Evolutionary conservation across 2,797 vertebrate genomes (phyloP).

Genomic region (Mycteria americana): DNA sequence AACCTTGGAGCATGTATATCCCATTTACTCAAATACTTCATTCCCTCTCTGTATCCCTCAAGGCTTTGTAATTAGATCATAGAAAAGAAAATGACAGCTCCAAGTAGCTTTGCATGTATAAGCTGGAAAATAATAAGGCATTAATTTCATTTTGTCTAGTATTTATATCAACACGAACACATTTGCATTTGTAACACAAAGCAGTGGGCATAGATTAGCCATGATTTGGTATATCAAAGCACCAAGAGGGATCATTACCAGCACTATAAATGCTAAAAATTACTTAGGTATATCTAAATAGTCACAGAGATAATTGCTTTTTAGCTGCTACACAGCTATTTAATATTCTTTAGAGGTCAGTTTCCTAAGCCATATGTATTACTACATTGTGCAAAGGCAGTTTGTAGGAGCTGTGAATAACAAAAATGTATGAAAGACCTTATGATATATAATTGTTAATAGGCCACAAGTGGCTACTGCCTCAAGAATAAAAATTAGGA

Average conservation of each 20-base stretch:
- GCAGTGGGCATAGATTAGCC: not conserved
- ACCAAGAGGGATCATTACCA: slow-evolving; percentile 12
- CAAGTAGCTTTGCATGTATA: slow-evolving; percentile 30
- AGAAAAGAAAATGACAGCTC: slow-evolving; percentile 35
- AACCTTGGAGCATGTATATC: not conserved
- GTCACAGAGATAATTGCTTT: slow-evolving; percentile 51
- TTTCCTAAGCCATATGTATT: slow-evolving; percentile 19
- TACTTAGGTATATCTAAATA: slow-evolving; percentile 29
- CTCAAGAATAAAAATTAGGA: slow-evolving; percentile 60
- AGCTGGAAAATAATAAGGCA: slow-evolving; percentile 47
- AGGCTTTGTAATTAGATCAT: slow-evolving; percentile 22
- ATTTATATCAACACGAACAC: slow-evolving; percentile 39
- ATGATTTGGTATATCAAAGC: slow-evolving; percentile 10
- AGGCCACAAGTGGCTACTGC: slow-evolving; percentile 67
- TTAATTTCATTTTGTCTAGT: slow-evolving; percentile 56
- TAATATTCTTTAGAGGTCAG: slow-evolving; percentile 51
- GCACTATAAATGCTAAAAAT: slow-evolving; percentile 46
- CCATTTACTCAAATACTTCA: not conserved
- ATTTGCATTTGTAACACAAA: slow-evolving; percentile 50
- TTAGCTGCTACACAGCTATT: slow-evolving; percentile 24
- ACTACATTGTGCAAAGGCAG: not conserved
- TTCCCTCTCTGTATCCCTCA: not conserved
- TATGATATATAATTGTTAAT: slow-evolving; percentile 76
- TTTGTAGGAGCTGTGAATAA: slow-evolving; percentile 30
- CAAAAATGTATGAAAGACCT: slow-evolving; percentile 70